Base-by-base conservation (phyloP, 2,113 vertebrate species). In the Oceanodroma tethys region DNA sequence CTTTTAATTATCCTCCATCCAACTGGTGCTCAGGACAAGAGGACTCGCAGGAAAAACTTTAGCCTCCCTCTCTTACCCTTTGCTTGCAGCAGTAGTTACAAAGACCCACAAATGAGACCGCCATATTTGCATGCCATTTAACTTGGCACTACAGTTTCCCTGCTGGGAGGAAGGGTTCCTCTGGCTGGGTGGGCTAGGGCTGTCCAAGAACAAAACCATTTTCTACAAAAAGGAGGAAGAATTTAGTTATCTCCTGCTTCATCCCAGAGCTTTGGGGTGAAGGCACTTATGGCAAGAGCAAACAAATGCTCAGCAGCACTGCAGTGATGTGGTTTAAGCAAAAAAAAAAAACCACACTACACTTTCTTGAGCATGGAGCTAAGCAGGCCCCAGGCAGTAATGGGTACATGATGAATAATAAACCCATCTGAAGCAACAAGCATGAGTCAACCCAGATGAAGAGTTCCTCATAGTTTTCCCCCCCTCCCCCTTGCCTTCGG, bases 371-470 rank as follows among this genome's bases (percentile, higher is more conserved):
- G 62, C 68, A 84, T 55, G 45, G 32, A 92, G 67, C 82, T 81
- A 72, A 92, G 56, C 53, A 89, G 47, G 70, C 94, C 95, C 30
- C 80, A 93, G 76, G 95, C 96, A 91, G 73, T 81, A 93, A 89
- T 89, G 95, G 90, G 59, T 80, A 88, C 55, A 86, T 18, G 90
- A 72, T 83, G 81, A 97, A 94, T 95, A 96, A 89, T n/a, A 87
- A 96, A 93, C 34, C 58, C 92, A 88, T 90, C 81, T 87, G 53
- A 96, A 91, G 87, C 66, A 94, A 91, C 43, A 90, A 85, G 48
- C 62, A 32, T 85, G 90, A 96, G 93, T 93, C 93, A 96, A 91
- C 53, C 58, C 78, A 96, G 93, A 96, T 88, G 96, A 97, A 96
- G 90, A 88, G 81, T 42, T 95, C 81, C 62, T 94, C 50, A 26